phyloP scores from a whole-genome alignment of 1,140 invertebrate genomes.

The Macrostomum lignano region DNA sequence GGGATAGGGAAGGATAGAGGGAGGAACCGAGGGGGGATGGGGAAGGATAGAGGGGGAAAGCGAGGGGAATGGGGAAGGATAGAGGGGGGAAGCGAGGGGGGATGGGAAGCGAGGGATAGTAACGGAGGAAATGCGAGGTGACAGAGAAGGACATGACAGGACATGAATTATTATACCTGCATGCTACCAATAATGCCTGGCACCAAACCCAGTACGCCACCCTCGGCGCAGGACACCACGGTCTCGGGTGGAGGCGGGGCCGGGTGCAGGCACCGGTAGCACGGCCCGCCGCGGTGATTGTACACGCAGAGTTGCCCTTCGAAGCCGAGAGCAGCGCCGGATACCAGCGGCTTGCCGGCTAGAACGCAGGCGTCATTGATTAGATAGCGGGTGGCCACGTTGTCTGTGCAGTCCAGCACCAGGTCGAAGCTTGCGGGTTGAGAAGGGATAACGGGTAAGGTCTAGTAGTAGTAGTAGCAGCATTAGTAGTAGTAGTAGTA shows the following conservation, averaged over 20 bases:
- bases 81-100: no score
- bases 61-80: no score
- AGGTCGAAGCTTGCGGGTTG: slow-evolving; percentile 59
- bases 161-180: neutral
- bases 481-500: no score
- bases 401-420: slow-evolving; percentile 74
- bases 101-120: no score
- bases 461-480: no score
- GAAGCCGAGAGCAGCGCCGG: slow-evolving; percentile 65
- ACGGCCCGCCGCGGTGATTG: slow-evolving; percentile 38
- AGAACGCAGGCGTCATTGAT: slow-evolving; percentile 69
- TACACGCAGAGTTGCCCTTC: slow-evolving; percentile 80
- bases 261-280: slow-evolving; percentile 74
- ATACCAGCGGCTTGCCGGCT: slow-evolving; percentile 43
- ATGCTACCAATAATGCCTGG: slow-evolving; percentile 1
- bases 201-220: slow-evolving; percentile 67
- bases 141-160: no score
- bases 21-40: no score
- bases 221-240: slow-evolving; percentile 79
- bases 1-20: no score
- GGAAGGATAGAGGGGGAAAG: no score
- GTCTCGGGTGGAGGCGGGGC: slow-evolving; percentile 55
- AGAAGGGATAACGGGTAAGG: no score
- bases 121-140: no score
- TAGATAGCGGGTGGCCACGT: slow-evolving; percentile 59